These are phyloP conservation scores for Passer montanus DNA, from an alignment of 2,113 vertebrate genomes.

Conservation along the genomic window DNA sequence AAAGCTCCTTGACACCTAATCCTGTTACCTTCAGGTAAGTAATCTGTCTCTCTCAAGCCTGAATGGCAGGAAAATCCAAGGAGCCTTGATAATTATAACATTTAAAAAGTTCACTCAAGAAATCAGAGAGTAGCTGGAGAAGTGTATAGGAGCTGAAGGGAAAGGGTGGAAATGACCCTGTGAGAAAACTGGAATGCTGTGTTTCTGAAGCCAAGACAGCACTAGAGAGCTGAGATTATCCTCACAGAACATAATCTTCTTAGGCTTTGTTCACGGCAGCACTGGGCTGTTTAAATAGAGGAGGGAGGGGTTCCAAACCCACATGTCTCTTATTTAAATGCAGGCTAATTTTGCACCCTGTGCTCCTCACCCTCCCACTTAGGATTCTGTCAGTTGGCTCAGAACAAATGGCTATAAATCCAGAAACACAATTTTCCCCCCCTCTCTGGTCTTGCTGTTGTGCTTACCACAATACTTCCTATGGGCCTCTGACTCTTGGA, in stretches of 20 bases:
- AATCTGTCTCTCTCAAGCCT: neutral
- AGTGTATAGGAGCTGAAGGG: neutral
- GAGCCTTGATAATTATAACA: constrained; percentile 32
- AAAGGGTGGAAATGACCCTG: constrained; percentile 26
- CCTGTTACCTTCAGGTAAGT: neutral
- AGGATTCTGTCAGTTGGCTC: neutral
- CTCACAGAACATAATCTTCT: constrained; percentile 54
- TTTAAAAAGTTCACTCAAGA: constrained; percentile 22
- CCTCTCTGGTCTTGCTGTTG: neutral
- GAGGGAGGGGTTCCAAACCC: neutral
- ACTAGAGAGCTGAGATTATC: constrained; percentile 58
- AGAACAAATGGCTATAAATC: constrained; percentile 8
- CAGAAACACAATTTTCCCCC: neutral
- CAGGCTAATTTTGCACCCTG: constrained; percentile 25
- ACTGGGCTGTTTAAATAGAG: constrained; percentile 46
- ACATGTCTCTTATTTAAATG: constrained; percentile 37
- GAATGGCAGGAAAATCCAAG: neutral
- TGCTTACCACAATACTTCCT: neutral
- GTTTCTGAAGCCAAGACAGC: constrained; percentile 45
- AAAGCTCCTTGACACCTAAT: neutral
- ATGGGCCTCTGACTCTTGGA: neutral
- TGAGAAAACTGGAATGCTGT: constrained; percentile 40
- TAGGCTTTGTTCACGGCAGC: constrained; percentile 55
- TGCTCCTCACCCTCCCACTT: constrained; percentile 13
- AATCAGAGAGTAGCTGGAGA: neutral